Base-by-base conservation (phyloP, 2,888 invertebrate species). In the Tetragonisca angustula region DNA sequence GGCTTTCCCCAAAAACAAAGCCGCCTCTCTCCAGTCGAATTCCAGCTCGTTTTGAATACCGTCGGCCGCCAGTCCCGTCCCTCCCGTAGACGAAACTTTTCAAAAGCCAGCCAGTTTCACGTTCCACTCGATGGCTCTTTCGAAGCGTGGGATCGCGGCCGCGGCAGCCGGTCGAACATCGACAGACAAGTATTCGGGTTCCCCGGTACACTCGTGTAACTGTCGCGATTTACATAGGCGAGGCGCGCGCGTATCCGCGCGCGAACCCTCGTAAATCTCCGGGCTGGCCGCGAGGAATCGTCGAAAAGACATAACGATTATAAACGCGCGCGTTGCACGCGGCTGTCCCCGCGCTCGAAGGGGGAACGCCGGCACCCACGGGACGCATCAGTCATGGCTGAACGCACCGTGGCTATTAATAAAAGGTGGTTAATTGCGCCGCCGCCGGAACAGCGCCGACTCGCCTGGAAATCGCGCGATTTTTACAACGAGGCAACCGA, bases 401-500 rank as follows among this genome's bases (percentile, higher is more conserved):
- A 76, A 75, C 78, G 79, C 72, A 21, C 73, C 43, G 43, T 43
- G 79, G 86, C 89, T 87, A 89, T 91, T 91, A 91, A 91, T 91
- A 89, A 91, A 87, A 87, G 83, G 83, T 85, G 86, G 84, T 91
- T 91, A 89, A 91, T 91, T 85, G 90, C 89, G 75, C 54, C 9
- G 2, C 61, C 76, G 84, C 76, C 75, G 77, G 70, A 70, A 56
- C 81, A 81, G 76, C 78, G 88, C 36, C 19, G 17, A 1, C 9
- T 19, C 19, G 32, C 11, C 4, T 24, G 17, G 61, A 32, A 62
- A 62, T 21, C 36, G 36, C n/a, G n/a, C 17, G n/a, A 56, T 43
- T 27, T 61, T 43, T 9, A 17, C 50, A 4, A 24, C 61, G 17
- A 32, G 3, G 3, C 32, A 32, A 32, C 32, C 32, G 32, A 32